Evolutionary conservation across 2,888 invertebrate genomes (phyloP), one percentile per base, ranked within the genome.

Genomic region (Pocota personata): DNA sequence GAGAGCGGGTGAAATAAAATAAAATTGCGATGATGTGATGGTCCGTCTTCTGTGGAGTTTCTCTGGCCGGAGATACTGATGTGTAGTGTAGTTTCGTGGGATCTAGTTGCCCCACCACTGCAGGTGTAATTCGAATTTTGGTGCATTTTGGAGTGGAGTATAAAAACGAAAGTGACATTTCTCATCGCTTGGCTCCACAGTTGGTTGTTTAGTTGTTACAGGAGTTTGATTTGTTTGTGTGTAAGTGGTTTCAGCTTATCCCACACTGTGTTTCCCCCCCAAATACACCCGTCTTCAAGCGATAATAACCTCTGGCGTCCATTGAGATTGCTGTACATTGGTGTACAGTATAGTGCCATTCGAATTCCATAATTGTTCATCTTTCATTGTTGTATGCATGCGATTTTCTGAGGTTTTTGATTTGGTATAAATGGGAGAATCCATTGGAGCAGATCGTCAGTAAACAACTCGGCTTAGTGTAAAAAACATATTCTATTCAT

Each of bases 361-460:
- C 72, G 75, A 55, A 58, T 64, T 67, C 57, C 73, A 73, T 69
- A 77, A 79, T 75, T 79, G 82, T 66, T 82, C 78, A 52, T 88
- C 87, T 73, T 87, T 84, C 72, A 76, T 87, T 80, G 71, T 66
- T 72, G 83, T 86, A 62, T 83, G 77, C 58, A 80, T 80, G 71
- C 55, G 66, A 80, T 84, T 58, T 80, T 71, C 71, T 71, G 75
- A 52, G 79, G 76, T 73, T 83, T 83, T 83, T 88, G 83, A 82
- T 89, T 91, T 90, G 90, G 92, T 92, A 92, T 92, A 92, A 92
- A 92, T 92, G 91, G 92, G 89, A 92, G 92, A 90, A 90, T 89
- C 91, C 89, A 89, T 88, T 89, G 89, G 90, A 89, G 89, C 90
- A 90, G 89, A 90, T 92, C 90, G 91, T 92, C 93, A 92, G 92